Evolutionary conservation across 1,140 invertebrate species (phyloP).

Genomic region (Cydia fagiglandana): DNA sequence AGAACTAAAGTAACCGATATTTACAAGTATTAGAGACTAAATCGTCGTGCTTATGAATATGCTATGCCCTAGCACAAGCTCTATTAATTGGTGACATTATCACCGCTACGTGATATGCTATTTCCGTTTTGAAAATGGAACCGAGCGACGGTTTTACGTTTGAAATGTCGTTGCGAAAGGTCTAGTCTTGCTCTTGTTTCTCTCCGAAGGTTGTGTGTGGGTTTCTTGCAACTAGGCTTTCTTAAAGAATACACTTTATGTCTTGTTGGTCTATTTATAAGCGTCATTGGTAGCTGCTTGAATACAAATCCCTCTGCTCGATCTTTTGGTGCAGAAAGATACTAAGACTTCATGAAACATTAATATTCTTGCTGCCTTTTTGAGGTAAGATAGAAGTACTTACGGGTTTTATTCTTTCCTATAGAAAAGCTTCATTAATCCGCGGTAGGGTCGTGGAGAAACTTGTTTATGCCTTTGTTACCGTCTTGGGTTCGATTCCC

Average conservation of each 20-base stretch:
- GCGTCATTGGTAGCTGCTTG: conserved; percentile 16
- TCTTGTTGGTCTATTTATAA: conserved; percentile 2
- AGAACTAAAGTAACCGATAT: too few species aligned
- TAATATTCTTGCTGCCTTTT: background rate
- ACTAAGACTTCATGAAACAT: background rate
- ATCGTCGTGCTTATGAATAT: background rate
- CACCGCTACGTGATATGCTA: conserved; percentile 38
- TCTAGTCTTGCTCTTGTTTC: conserved; percentile 8
- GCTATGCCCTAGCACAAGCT: background rate
- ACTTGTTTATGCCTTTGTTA: conserved; percentile 49
- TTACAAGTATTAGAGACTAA: background rate
- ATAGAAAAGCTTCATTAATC: conserved; percentile 17
- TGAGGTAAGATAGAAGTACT: background rate
- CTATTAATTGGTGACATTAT: conserved; percentile 61
- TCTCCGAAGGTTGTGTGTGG: conserved; percentile 6
- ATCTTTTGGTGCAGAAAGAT: background rate
- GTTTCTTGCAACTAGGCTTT: conserved; percentile 10
- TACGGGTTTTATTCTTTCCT: conserved; percentile 17
- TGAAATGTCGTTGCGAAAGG: conserved; percentile 1
- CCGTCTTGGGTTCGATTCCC: conserved; percentile 59
- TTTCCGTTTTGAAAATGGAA: conserved; percentile 14
- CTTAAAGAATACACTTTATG: background rate
- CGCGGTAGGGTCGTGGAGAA: conserved; percentile 38
- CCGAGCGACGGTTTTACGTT: background rate
- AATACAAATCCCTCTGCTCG: background rate